Percentiles rank a stretch among this genome's conserved stretches.
Conservation (phyloP, 2,888 invertebrate species). For the Philhelius pedissequus region DNA sequence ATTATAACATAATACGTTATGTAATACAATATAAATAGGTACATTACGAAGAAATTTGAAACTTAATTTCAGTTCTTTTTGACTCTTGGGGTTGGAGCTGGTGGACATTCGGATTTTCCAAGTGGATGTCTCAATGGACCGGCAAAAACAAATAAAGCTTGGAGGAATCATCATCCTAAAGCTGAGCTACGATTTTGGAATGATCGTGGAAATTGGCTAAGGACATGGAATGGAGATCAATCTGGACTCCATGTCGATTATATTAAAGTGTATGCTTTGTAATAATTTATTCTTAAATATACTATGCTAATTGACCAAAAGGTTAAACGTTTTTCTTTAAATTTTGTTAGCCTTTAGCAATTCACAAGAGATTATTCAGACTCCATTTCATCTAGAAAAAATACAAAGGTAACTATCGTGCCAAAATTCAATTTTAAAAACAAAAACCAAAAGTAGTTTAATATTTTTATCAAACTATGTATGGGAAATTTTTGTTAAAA, state of each 20-base stretch:
- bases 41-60: too few species aligned
- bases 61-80: conserved; percentile 84
- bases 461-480: too few species aligned
- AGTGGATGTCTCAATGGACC: conserved; percentile 78
- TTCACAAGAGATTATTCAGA: too few species aligned
- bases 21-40: too few species aligned
- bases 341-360: too few species aligned
- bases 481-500: too few species aligned
- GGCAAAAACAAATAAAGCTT: conserved; percentile 82
- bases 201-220: conserved; percentile 82
- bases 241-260: conserved; percentile 75
- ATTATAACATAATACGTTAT: too few species aligned
- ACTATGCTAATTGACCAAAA: neutral
- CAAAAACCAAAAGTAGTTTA: too few species aligned
- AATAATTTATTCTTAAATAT: conserved; percentile 23
- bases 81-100: conserved; percentile 88
- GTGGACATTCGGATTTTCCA: conserved; percentile 86
- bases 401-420: too few species aligned
- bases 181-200: conserved; percentile 86
- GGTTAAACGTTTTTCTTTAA: too few species aligned
- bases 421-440: too few species aligned
- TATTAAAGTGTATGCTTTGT: conserved; percentile 76
- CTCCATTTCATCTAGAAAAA: too few species aligned
- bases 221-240: conserved; percentile 82
- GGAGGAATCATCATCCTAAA: conserved; percentile 85